Percentiles rank a stretch among this genome's conserved stretches.
These are phyloP conservation scores for Drosophila atroscutellata DNA, from an alignment of 2,888 invertebrate species.

Conservation along the genomic window DNA sequence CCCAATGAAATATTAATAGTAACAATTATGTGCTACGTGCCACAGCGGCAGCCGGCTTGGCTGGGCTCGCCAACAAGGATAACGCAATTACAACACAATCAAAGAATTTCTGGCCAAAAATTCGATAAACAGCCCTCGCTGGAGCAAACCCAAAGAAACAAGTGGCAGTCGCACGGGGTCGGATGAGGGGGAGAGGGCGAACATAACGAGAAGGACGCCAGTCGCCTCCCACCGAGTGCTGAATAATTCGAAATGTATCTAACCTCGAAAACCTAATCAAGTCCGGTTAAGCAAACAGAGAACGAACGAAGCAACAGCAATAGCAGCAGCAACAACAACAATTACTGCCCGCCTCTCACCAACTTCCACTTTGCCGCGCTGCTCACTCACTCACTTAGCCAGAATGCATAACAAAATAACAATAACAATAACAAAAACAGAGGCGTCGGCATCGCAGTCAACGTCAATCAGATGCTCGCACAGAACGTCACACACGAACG, in stretches of 20 bases:
- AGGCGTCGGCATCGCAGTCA: conserved; percentile 43
- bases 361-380: not conserved
- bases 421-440: conserved; percentile 21
- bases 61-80: conserved; percentile 50
- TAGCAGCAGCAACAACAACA: conserved; percentile 30
- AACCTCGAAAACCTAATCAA: conserved; percentile 82
- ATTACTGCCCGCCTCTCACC: conserved; percentile 19
- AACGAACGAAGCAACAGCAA: conserved; percentile 15
- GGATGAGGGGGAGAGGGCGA: not conserved
- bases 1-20: conserved; percentile 80
- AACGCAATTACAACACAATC: conserved; percentile 78
- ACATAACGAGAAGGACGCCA: not conserved
- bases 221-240: conserved; percentile 48
- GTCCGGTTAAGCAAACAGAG: conserved; percentile 76
- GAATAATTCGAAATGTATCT: conserved; percentile 82
- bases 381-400: conserved; percentile 10
- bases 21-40: conserved; percentile 80
- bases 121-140: conserved; percentile 68
- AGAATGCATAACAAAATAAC: conserved; percentile 12
- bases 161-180: conserved; percentile 31
- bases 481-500: conserved; percentile 84
- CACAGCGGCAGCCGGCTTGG: conserved; percentile 28
- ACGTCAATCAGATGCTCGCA: conserved; percentile 68
- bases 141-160: conserved; percentile 34
- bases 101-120: conserved; percentile 70